These are phyloP conservation scores for Macrobrachium nipponense DNA, from an alignment of 1,140 invertebrate species.

Conservation along the genomic window DNA sequence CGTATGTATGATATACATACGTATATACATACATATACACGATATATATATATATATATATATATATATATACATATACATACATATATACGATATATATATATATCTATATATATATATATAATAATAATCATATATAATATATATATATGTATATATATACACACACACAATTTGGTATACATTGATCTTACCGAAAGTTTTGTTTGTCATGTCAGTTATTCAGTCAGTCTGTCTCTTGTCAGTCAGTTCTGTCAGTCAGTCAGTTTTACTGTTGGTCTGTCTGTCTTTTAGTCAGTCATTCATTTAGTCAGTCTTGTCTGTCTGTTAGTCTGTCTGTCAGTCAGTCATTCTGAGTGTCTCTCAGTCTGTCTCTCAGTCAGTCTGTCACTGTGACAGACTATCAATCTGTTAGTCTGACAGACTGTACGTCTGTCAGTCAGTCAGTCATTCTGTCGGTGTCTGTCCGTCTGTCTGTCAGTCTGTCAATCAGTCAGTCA, in stretches of 20 bases:
- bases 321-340: background rate
- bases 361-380: background rate
- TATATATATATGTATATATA: too few species aligned
- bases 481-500: too few species aligned
- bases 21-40: too few species aligned
- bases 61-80: too few species aligned
- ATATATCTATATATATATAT: too few species aligned
- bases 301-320: background rate
- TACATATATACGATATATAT: too few species aligned
- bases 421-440: background rate
- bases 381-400: background rate
- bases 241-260: background rate
- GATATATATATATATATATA: too few species aligned
- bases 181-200: too few species aligned
- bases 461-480: background rate
- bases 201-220: too few species aligned
- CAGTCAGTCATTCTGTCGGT: background rate
- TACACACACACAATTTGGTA: too few species aligned
- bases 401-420: background rate
- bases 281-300: background rate
- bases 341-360: background rate
- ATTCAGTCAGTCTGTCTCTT: conserved; percentile 1
- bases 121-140: too few species aligned
- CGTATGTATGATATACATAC: too few species aligned
- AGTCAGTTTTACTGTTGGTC: background rate